These are phyloP conservation scores for Musca domestica DNA, from an alignment of 1,140 invertebrate species.

Conservation along the genomic window DNA sequence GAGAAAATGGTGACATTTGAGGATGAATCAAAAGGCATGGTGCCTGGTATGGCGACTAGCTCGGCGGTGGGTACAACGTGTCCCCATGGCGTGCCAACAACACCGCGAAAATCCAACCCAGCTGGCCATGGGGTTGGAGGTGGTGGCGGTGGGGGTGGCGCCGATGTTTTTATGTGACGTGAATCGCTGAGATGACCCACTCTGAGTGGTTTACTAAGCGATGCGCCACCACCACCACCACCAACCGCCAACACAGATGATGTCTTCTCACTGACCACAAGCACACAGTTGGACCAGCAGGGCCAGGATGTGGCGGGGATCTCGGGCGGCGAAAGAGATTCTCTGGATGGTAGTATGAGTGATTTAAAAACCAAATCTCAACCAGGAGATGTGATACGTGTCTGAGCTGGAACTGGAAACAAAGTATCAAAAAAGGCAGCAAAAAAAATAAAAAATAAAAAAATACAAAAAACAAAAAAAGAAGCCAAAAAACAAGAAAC, in stretches of 20 bases:
- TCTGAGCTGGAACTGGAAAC: conserved; percentile 9
- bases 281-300: conserved; percentile 23
- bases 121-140: conserved; percentile 9
- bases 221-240: background rate
- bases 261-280: conserved; percentile 32
- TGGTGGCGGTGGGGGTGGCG: conserved; percentile 49
- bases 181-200: conserved; percentile 32
- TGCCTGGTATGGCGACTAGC: background rate
- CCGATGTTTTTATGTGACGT: conserved; percentile 67
- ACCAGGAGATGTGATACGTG: conserved; percentile 49
- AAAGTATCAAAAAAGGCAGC: too few species aligned
- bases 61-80: conserved; percentile 32
- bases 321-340: conserved; percentile 16
- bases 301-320: conserved; percentile 13
- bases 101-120: conserved; percentile 52
- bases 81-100: conserved; percentile 51
- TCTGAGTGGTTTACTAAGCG: conserved; percentile 22
- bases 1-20: conserved; percentile 83
- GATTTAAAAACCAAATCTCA: conserved; percentile 42
- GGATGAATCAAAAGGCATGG: conserved; percentile 60
- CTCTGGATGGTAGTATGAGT: conserved; percentile 40
- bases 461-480: too few species aligned
- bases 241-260: conserved; percentile 1
- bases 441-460: too few species aligned
- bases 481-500: too few species aligned